Evolutionary conservation across 2,797 vertebrate species (phyloP), one percentile per base, ranked within the genome.

Genomic region (Luscinia megarhynchos): DNA sequence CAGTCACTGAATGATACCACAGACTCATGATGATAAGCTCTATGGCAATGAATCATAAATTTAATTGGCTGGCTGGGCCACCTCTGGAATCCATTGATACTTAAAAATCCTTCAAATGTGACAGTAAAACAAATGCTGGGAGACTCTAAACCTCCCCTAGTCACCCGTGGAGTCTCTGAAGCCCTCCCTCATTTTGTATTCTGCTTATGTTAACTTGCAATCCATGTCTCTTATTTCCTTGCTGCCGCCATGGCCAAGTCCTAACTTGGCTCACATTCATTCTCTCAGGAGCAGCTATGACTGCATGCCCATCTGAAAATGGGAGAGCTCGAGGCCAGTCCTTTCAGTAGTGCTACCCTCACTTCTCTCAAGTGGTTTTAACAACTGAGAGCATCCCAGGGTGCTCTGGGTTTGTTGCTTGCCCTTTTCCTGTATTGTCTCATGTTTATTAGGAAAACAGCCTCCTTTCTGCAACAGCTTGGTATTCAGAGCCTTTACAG

Each of bases 81-180:
- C 54, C 45, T 63, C 59, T 87, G 41, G 41, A 86, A 84, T 91
- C 51, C 73, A 73, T 38, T 41, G 82, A 84, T 82, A 40, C 58
- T 93, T 92, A 92, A 83, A 95, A 90, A 76, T 57, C 63, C 45
- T 93, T 96, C 83, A 90, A 84, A 77, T 92, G 43, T 57, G 67
- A 64, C 74, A 55, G 40, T 68, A 87, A 95, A 89, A 77, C 58
- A 87, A 95, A 73, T 89, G 20, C 30, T 90, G 17, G 3, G 43
- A 67, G 36, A 64, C 15, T 73, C n/a, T 72, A 78, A 81, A 64
- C 15, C 18, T 77, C n/a, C 20, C 30, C 26, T 61, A 68, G 29
- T 58, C 50, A 77, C n/a, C n/a, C 34, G 55, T 34, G 32, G 40
- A 75, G 24, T 81, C 50, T 72, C 29, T 69, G 48, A 89, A 84